Evolutionary conservation across 2,113 vertebrate species (phyloP).

Genomic region (Pachycephala philippinensis): DNA sequence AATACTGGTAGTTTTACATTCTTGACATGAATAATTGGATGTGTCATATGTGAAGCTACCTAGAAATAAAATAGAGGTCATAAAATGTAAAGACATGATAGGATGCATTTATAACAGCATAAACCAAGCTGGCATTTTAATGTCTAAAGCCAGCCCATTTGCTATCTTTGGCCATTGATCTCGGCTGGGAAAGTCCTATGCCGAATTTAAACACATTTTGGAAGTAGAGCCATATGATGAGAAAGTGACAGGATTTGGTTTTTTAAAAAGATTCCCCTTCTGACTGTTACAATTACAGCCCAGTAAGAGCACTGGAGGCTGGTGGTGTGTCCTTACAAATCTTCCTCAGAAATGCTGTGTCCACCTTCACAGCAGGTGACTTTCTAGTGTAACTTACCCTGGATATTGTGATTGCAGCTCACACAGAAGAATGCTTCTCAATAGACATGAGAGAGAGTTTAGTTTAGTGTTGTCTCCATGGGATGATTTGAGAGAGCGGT

Average conservation of each 20-base stretch:
- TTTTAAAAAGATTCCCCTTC: not conserved
- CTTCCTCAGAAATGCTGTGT: not conserved
- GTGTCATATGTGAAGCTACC: constrained; percentile 67
- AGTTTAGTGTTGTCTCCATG: not conserved
- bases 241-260: not conserved
- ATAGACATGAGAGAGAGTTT: not conserved
- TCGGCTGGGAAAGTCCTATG: not conserved
- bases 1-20: constrained; percentile 63
- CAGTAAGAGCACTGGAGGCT: not conserved
- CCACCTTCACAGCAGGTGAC: not conserved
- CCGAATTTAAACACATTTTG: not conserved
- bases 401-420: not conserved
- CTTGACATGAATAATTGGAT: constrained; percentile 69
- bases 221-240: not conserved
- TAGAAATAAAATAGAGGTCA: constrained; percentile 67
- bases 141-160: constrained; percentile 54
- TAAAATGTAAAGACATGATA: constrained; percentile 73
- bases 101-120: constrained; percentile 69
- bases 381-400: not conserved
- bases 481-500: not conserved
- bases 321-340: not conserved
- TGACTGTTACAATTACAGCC: not conserved
- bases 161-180: constrained; percentile 15
- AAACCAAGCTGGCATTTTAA: constrained; percentile 73
- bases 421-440: not conserved